Conservation (phyloP, 2,888 invertebrate species). For the Pristionchus exspectatus region DNA sequence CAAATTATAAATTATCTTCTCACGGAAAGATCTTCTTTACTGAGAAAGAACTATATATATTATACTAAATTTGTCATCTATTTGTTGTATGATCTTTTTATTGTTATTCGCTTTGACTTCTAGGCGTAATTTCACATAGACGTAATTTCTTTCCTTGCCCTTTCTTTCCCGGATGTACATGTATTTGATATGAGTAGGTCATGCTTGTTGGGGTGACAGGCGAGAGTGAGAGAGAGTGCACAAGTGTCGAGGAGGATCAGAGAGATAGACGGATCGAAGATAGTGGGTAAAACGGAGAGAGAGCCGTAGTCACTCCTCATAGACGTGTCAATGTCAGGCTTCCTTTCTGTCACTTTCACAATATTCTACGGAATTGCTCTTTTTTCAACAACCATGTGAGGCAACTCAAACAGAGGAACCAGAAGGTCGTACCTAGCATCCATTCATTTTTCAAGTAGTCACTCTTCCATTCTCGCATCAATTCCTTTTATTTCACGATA, state of each 20-base stretch:
- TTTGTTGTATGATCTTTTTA: neutral
- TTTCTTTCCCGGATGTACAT: neutral
- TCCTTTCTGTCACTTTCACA: neutral
- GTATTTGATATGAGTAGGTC: conserved; percentile 42
- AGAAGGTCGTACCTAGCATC: neutral
- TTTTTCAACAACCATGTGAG: neutral
- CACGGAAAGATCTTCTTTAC: too few species aligned
- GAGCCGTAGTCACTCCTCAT: neutral
- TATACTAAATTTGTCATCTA: neutral
- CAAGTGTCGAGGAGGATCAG: neutral
- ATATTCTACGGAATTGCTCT: neutral
- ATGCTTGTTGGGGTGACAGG: neutral
- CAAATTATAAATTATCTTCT: too few species aligned
- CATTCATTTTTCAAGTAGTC: neutral
- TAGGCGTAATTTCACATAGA: neutral
- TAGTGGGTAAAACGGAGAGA: conserved; percentile 24
- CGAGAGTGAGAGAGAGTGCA: neutral
- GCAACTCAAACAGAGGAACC: neutral
- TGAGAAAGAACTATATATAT: neutral
- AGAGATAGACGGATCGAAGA: neutral
- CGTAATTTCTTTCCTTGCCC: neutral
- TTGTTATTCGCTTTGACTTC: neutral
- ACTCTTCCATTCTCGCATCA: neutral
- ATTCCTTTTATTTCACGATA: neutral
- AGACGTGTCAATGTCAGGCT: conserved; percentile 24